Percentiles rank a stretch among this genome's conserved stretches.
Conservation (phyloP, 2,888 invertebrate genomes). For the Tigriopus californicus region DNA sequence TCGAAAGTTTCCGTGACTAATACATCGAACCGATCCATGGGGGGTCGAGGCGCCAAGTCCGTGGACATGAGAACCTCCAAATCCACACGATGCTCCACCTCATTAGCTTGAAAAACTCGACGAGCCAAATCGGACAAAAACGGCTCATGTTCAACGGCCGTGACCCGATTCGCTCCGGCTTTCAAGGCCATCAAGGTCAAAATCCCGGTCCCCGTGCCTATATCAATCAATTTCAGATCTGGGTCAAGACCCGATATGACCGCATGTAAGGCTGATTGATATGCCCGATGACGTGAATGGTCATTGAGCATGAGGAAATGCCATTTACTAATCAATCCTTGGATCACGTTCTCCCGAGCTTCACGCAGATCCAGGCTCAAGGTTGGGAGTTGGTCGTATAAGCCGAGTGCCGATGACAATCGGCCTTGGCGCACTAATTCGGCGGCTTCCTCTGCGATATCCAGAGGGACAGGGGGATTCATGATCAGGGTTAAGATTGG, state of each 20-base stretch:
- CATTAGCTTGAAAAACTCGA: background rate
- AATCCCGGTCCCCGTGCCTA: conserved; percentile 57
- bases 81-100: background rate
- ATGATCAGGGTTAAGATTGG: too few relatives aligned
- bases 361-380: too few relatives aligned
- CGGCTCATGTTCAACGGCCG: background rate
- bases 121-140: background rate
- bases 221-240: conserved; percentile 42
- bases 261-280: conserved; percentile 40
- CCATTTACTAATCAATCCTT: conserved; percentile 32
- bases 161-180: background rate
- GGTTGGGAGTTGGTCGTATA: too few relatives aligned
- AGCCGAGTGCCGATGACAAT: too few relatives aligned
- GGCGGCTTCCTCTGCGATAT: too few relatives aligned
- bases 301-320: conserved; percentile 69
- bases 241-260: conserved; percentile 26
- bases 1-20: conserved; percentile 61
- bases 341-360: too few relatives aligned
- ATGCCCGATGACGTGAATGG: conserved; percentile 43
- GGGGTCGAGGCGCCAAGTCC: background rate
- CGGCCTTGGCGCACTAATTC: too few relatives aligned
- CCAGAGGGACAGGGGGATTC: too few relatives aligned
- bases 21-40: conserved; percentile 23
- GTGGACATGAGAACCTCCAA: background rate
- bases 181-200: conserved; percentile 27